phyloP scores from a whole-genome alignment of 30 jellyfish, hydroid and myxozoan species.

The Pseudorhiza aurosa region DNA sequence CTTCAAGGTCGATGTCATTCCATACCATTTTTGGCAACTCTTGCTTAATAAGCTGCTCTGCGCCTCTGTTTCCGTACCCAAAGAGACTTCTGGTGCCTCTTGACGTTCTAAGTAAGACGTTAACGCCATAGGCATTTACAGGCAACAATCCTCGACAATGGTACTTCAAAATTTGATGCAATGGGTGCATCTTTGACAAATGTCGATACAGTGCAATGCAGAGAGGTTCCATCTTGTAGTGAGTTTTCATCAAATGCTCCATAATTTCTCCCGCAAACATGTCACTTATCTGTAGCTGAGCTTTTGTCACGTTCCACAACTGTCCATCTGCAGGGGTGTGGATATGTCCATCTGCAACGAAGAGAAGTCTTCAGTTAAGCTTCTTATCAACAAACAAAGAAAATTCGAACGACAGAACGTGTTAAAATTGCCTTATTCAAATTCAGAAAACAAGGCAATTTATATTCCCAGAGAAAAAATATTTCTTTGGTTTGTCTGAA shows the following conservation, averaged over 20 bases:
- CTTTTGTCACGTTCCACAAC: slow-evolving; percentile 65
- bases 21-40: not conserved
- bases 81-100: not conserved
- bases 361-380: too few species aligned
- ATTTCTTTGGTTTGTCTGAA: too few species aligned
- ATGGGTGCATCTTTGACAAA: slow-evolving; percentile 51
- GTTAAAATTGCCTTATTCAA: too few species aligned
- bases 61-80: not conserved
- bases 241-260: slow-evolving; percentile 64
- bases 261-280: slow-evolving; percentile 42
- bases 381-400: too few species aligned
- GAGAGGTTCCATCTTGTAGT: slow-evolving; percentile 34
- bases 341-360: slow-evolving; percentile 35
- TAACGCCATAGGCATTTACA: not conserved
- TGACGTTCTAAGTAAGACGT: not conserved
- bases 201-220: slow-evolving; percentile 59
- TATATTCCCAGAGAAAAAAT: too few species aligned
- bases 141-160: slow-evolving; percentile 69
- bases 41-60: not conserved
- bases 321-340: slow-evolving; percentile 49
- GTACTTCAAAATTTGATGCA: slow-evolving; percentile 38
- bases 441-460: too few species aligned
- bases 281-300: slow-evolving; percentile 45
- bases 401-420: too few species aligned
- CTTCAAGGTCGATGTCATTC: slow-evolving; percentile 7